Conservation (phyloP, 2,888 invertebrate genomes). For the Lissonota sp. region DNA sequence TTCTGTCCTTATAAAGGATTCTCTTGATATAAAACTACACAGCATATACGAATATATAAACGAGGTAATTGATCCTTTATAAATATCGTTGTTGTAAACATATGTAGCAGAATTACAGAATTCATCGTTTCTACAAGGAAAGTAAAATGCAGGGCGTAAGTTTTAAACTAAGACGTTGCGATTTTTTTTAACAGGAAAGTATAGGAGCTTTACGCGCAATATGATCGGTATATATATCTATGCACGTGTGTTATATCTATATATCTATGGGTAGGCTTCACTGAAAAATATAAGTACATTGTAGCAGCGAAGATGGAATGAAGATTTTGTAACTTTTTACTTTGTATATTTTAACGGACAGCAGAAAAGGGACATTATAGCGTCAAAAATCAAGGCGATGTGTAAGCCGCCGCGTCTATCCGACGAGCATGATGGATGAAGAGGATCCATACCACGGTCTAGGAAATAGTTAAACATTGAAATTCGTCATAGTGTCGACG, state of each 20-base stretch:
- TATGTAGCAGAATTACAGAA: slow-evolving; percentile 34
- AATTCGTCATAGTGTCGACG: neutral
- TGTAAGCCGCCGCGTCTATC: slow-evolving; percentile 51
- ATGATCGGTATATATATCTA: neutral
- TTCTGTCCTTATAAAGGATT: too few species aligned
- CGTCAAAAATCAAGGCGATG: slow-evolving; percentile 54
- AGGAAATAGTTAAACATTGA: slow-evolving; percentile 44
- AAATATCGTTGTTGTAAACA: slow-evolving; percentile 22
- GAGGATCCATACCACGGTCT: slow-evolving; percentile 59
- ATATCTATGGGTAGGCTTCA: neutral
- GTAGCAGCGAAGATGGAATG: neutral
- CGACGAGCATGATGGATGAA: neutral
- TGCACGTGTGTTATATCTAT: neutral
- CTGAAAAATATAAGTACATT: neutral
- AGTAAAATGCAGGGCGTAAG: slow-evolving; percentile 61
- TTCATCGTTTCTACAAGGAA: slow-evolving; percentile 51
- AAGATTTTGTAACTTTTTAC: neutral
- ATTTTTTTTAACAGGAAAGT: slow-evolving; percentile 64
- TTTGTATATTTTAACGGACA: slow-evolving; percentile 23
- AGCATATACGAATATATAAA: too few species aligned
- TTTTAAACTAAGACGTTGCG: slow-evolving; percentile 62
- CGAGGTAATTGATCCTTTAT: too few species aligned
- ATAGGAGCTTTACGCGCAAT: slow-evolving; percentile 13
- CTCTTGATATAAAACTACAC: too few species aligned
- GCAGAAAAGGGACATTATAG: slow-evolving; percentile 19